Percentiles rank a stretch among this genome's conserved stretches.
phyloP scores from a whole-genome alignment of 2,888 invertebrate species.

The Xestia ashworthii region DNA sequence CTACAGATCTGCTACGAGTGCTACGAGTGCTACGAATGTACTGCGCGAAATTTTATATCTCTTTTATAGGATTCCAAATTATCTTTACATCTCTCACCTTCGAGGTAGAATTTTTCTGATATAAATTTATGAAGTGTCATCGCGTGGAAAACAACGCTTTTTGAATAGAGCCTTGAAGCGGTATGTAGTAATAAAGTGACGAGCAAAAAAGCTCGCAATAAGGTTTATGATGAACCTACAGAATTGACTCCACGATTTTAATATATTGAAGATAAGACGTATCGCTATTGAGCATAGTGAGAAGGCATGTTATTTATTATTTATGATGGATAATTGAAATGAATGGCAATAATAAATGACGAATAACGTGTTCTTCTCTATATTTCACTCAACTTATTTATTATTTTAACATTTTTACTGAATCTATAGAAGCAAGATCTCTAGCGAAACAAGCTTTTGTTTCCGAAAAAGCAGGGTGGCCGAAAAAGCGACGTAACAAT shows the following conservation, averaged over 20 bases:
- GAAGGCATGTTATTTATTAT: slow-evolving; percentile 15
- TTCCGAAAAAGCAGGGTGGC: slow-evolving; percentile 38
- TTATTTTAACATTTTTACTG: not conserved
- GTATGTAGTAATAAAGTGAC: slow-evolving; percentile 44
- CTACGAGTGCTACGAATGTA: slow-evolving; percentile 46
- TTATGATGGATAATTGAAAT: slow-evolving; percentile 17
- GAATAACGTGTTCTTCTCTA: not conserved
- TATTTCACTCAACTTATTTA: not conserved
- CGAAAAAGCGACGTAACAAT: slow-evolving; percentile 53
- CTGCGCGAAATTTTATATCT: slow-evolving; percentile 25
- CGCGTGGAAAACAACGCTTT: slow-evolving; percentile 51
- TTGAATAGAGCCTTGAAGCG: slow-evolving; percentile 44
- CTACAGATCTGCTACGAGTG: slow-evolving; percentile 54
- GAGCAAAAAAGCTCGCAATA: slow-evolving; percentile 28
- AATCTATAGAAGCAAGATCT: slow-evolving; percentile 3
- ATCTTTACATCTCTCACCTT: slow-evolving; percentile 23
- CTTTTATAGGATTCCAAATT: slow-evolving; percentile 34
- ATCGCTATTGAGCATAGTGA: slow-evolving; percentile 21
- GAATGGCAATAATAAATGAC: not conserved
- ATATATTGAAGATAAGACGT: slow-evolving; percentile 35
- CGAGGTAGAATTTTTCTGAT: slow-evolving; percentile 35
- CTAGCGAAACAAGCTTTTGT: not conserved
- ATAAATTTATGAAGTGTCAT: slow-evolving; percentile 56
- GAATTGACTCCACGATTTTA: slow-evolving; percentile 34
- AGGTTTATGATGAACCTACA: slow-evolving; percentile 24